These are phyloP conservation scores for Macaria liturata DNA, from an alignment of 2,888 invertebrate species.

Conservation along the genomic window DNA sequence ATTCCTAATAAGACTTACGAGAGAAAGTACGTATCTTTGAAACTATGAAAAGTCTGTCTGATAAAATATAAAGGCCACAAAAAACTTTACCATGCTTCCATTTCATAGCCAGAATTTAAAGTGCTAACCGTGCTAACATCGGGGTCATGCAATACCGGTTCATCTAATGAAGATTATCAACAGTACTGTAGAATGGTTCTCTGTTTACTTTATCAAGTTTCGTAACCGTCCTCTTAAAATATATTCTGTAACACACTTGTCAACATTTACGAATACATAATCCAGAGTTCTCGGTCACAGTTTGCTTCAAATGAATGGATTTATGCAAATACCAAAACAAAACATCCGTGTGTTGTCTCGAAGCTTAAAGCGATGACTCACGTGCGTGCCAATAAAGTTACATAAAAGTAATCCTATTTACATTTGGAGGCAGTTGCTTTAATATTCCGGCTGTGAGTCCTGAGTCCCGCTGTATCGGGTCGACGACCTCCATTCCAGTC, in stretches of 20 bases:
- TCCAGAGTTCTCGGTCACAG: neutral
- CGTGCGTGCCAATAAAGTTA: slow-evolving; percentile 21
- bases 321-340: slow-evolving; percentile 9
- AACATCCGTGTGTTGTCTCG: slow-evolving; percentile 6
- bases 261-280: neutral
- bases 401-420: slow-evolving; percentile 27
- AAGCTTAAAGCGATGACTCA: slow-evolving; percentile 16
- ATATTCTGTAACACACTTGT: slow-evolving; percentile 1
- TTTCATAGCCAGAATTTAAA: slow-evolving; percentile 60
- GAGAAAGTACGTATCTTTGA: too few relatives aligned
- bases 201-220: slow-evolving; percentile 38
- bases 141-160: slow-evolving; percentile 53
- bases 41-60: too few relatives aligned
- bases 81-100: slow-evolving; percentile 36
- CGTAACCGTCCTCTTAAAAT: slow-evolving; percentile 1
- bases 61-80: neutral
- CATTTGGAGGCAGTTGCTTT: slow-evolving; percentile 45
- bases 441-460: slow-evolving; percentile 75
- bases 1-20: too few relatives aligned
- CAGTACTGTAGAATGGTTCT: slow-evolving; percentile 42
- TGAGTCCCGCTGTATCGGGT: slow-evolving; percentile 75
- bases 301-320: slow-evolving; percentile 4
- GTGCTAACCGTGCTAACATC: slow-evolving; percentile 71
- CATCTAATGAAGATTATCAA: slow-evolving; percentile 61
- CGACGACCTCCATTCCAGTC: slow-evolving; percentile 77